A percentile compares a stretch with the other conserved stretches of the same genome.
These are phyloP conservation scores for Platycercus adscitus DNA, from an alignment of 2,113 vertebrate species.

Conservation along the genomic window DNA sequence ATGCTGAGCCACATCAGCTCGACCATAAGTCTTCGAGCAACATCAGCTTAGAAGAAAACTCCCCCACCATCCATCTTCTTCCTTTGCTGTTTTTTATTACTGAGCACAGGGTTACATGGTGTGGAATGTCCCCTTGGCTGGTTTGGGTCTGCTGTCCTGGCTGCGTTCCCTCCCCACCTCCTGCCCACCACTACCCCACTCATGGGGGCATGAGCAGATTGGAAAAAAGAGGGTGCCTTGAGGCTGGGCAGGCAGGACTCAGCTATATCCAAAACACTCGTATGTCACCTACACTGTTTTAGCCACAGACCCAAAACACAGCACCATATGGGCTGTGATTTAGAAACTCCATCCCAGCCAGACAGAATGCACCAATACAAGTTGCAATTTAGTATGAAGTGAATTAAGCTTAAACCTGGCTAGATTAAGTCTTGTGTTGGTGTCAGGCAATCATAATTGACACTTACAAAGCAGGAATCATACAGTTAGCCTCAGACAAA, in stretches of 20 bases:
- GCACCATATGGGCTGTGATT: accelerated
- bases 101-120: background rate
- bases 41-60: background rate
- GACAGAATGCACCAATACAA: background rate
- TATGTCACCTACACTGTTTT: background rate
- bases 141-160: background rate
- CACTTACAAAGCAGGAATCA: background rate
- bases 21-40: background rate
- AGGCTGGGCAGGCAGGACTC: background rate
- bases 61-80: background rate
- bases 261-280: accelerated
- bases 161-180: background rate
- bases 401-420: background rate
- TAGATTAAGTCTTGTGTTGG: background rate
- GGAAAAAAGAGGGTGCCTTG: background rate
- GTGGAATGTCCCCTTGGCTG: background rate
- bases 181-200: background rate
- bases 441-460: background rate
- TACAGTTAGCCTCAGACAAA: background rate
- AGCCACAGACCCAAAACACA: background rate
- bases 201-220: background rate
- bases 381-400: background rate
- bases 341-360: background rate
- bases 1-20: background rate
- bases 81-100: background rate